These are phyloP conservation scores for Thamnophis elegans DNA, from an alignment of 2,797 vertebrate genomes.

Conservation along the genomic window DNA sequence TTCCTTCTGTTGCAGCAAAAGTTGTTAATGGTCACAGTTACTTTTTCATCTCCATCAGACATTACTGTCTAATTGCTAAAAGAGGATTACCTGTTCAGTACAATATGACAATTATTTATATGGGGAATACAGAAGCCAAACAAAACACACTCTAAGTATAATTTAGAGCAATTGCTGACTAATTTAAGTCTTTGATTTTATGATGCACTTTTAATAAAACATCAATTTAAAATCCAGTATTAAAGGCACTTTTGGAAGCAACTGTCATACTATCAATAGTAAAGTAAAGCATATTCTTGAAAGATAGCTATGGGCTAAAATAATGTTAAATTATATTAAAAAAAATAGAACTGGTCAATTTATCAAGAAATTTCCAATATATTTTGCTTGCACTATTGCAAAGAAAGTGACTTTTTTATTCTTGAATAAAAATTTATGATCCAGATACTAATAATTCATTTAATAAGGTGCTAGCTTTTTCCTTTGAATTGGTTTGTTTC, in stretches of 20 bases:
- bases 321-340: background rate
- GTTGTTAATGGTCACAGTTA: too few species aligned
- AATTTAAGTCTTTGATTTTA: background rate
- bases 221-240: background rate
- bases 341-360: background rate
- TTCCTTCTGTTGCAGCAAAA: too few species aligned
- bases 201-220: background rate
- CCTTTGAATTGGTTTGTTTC: background rate
- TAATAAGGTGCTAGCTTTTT: background rate
- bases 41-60: too few species aligned
- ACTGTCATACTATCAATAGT: background rate
- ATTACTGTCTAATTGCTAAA: background rate
- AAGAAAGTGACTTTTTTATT: background rate
- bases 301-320: background rate
- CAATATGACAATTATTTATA: background rate
- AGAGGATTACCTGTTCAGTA: background rate
- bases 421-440: background rate
- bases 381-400: background rate
- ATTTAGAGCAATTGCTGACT: background rate
- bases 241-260: background rate
- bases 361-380: background rate
- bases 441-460: background rate
- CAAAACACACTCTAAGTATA: background rate
- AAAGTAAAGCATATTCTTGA: background rate
- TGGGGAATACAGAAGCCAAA: background rate